Evolutionary conservation across 2,888 invertebrate species (phyloP).

Genomic region (Melangyna quadrimaculata): DNA sequence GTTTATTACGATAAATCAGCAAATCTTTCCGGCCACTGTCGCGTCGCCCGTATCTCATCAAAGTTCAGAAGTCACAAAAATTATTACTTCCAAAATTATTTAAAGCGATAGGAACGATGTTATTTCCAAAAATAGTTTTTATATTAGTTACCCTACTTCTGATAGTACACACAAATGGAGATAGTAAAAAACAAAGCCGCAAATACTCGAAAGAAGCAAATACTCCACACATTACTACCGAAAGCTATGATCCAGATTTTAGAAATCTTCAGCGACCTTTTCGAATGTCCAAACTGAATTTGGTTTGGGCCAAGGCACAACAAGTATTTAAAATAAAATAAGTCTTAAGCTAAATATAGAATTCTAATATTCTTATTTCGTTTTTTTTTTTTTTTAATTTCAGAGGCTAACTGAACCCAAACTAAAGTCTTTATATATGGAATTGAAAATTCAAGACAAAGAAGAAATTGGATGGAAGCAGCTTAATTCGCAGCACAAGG

Average conservation of each 20-base stretch:
- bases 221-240: constrained; percentile 75
- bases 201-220: constrained; percentile 79
- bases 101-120: constrained; percentile 19
- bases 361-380: not conserved
- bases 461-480: constrained; percentile 93
- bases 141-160: constrained; percentile 24
- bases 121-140: constrained; percentile 43
- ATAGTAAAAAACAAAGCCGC: constrained; percentile 75
- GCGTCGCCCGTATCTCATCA: not conserved
- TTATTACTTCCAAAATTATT: not conserved
- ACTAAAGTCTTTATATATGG: constrained; percentile 92
- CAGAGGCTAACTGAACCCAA: constrained; percentile 91
- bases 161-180: constrained; percentile 69
- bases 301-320: constrained; percentile 94
- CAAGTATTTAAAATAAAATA: constrained; percentile 84
- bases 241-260: constrained; percentile 83
- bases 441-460: constrained; percentile 95
- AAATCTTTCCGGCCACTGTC: not conserved
- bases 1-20: not conserved
- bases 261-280: constrained; percentile 91
- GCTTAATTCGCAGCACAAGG: constrained; percentile 90
- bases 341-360: not conserved
- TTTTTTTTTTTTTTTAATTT: not conserved
- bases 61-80: not conserved
- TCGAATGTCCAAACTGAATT: constrained; percentile 94